Evolutionary conservation across 1,140 invertebrate genomes (phyloP).

Genomic region (Lordiphosa clarofinis): DNA sequence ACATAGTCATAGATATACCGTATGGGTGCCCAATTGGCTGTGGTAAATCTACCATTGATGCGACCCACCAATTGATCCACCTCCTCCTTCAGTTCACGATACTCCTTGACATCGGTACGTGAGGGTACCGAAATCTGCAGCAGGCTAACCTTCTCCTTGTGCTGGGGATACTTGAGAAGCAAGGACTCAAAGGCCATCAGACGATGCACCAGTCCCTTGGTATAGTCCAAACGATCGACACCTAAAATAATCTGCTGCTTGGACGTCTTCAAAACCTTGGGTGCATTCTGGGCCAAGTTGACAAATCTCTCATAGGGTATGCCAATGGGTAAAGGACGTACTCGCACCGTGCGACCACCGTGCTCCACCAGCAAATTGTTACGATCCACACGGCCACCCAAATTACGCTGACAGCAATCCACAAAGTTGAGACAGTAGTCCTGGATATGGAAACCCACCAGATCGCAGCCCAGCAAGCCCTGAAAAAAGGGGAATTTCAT

Average conservation of each 20-base stretch:
- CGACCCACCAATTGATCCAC: slow-evolving; percentile 93
- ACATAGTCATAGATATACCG: slow-evolving; percentile 94
- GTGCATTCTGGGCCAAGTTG: slow-evolving; percentile 88
- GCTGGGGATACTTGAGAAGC: slow-evolving; percentile 91
- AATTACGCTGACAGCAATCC: slow-evolving; percentile 92
- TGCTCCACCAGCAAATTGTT: slow-evolving; percentile 93
- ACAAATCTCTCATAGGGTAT: slow-evolving; percentile 94
- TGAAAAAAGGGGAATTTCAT: background rate
- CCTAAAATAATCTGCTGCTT: slow-evolving; percentile 88
- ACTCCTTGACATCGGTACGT: slow-evolving; percentile 93
- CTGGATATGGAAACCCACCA: slow-evolving; percentile 95
- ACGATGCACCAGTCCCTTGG: slow-evolving; percentile 92
- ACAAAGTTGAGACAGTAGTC: slow-evolving; percentile 96
- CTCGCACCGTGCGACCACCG: slow-evolving; percentile 89
- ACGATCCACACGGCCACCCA: slow-evolving; percentile 92
- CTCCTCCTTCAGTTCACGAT: slow-evolving; percentile 94
- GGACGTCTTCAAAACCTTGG: slow-evolving; percentile 84
- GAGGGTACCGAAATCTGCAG: slow-evolving; percentile 94
- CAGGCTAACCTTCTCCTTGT: slow-evolving; percentile 90
- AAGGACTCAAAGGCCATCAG: slow-evolving; percentile 91
- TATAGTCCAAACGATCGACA: slow-evolving; percentile 94
- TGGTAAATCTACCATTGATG: slow-evolving; percentile 93
- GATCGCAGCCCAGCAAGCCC: slow-evolving; percentile 92
- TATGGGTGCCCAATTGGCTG: slow-evolving; percentile 94
- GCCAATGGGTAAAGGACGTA: slow-evolving; percentile 91